Conservation (phyloP, 2,113 vertebrate genomes). For the Mustelus asterias region DNA sequence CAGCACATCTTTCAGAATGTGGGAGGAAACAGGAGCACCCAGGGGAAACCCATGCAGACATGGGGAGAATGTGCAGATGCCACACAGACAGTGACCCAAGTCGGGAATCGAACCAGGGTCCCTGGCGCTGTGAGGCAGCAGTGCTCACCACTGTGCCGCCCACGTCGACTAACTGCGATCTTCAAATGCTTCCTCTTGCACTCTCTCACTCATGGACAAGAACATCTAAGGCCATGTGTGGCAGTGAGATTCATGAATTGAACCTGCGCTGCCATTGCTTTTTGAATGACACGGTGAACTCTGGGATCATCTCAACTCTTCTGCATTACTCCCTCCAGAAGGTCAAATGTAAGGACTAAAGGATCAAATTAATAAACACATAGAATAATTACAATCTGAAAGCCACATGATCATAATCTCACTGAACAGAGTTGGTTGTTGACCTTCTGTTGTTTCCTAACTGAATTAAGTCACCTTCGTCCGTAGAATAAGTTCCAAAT, state of each 20-base stretch:
- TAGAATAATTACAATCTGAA: background rate
- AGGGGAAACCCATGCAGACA: too few species aligned
- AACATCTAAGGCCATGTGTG: background rate
- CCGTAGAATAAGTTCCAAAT: background rate
- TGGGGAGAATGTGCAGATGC: too few species aligned
- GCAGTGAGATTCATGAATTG: too few species aligned
- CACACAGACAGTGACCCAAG: too few species aligned
- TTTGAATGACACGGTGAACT: background rate
- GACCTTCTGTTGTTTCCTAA: background rate
- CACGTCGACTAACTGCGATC: background rate
- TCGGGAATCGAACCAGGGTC: too few species aligned
- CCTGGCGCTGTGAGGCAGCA: too few species aligned
- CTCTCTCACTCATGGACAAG: background rate
- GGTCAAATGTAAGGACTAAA: background rate
- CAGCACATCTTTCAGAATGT: too few species aligned
- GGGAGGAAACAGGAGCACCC: too few species aligned
- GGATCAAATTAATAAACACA: background rate
- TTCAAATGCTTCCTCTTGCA: background rate
- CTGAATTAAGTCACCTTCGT: background rate
- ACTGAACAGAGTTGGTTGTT: background rate
- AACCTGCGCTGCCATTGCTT: background rate
- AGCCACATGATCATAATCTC: background rate
- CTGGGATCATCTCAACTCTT: background rate
- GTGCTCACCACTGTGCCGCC: background rate
- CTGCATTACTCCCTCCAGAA: background rate